Evolutionary conservation across 2,888 invertebrate species (phyloP).

Genomic region (Synanthedon vespiformis): DNA sequence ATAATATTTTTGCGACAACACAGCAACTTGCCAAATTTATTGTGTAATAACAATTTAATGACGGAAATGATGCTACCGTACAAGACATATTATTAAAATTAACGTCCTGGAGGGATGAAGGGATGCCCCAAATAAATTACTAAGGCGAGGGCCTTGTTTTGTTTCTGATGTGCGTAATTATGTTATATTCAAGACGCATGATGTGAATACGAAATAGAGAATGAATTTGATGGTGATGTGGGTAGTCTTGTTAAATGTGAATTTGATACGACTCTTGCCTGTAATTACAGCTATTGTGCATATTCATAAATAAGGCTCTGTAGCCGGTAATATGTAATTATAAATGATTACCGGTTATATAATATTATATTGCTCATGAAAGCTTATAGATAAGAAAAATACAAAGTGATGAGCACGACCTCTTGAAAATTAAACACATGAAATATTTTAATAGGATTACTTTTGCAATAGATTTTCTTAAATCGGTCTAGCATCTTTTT

Average conservation of each 20-base stretch:
- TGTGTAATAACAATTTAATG: conserved; percentile 38
- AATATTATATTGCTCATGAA: too few species aligned
- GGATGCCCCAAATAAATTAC: conserved; percentile 31
- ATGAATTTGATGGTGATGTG: conserved; percentile 17
- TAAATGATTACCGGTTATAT: too few species aligned
- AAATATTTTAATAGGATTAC: too few species aligned
- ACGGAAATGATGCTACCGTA: conserved; percentile 27
- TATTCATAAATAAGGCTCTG: too few species aligned
- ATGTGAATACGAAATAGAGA: conserved; percentile 24
- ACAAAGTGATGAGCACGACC: too few species aligned
- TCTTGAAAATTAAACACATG: too few species aligned
- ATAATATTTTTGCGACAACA: conserved; percentile 12
- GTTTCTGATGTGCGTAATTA: conserved; percentile 29
- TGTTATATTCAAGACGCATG: conserved; percentile 24
- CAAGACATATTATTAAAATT: conserved; percentile 31
- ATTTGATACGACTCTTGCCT: background rate
- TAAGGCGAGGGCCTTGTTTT: conserved; percentile 22
- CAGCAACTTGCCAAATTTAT: conserved; percentile 32
- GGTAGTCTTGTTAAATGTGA: background rate
- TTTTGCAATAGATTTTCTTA: too few species aligned
- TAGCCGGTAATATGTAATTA: too few species aligned
- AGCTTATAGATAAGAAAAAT: too few species aligned
- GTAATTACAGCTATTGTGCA: too few species aligned
- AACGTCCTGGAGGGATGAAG: conserved; percentile 26
- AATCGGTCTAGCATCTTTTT: too few species aligned